Base-by-base conservation (phyloP, 2,113 vertebrate species). In the Thalassoma bifasciatum region DNA sequence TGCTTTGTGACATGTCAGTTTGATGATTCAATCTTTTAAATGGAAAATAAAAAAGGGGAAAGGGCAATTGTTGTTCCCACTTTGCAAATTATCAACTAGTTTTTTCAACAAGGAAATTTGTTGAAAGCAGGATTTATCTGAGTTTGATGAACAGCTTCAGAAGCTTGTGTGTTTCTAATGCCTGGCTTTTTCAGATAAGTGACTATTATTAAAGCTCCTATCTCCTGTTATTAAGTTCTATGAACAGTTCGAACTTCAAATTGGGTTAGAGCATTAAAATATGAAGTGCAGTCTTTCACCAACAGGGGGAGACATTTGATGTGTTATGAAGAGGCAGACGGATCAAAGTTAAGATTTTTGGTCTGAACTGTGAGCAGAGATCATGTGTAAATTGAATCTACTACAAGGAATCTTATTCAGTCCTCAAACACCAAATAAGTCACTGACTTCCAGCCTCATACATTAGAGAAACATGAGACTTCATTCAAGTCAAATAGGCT, bases 301-400 rank as follows among this genome's bases (percentile, higher is more conserved):
- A 88, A 75, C 86, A 91, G 91, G 84, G 88, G 91, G 91, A 81
- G 90, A 88, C 86, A 81, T 66, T 21, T 26, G 52, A 61, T 59
- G n/a, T 51, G 34, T 75, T 83, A 88, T 86, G 14, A 46, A 6
- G n/a, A 11, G 30, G 13, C 40, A 50, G 13, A n/a, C 10, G 8
- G 8, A 34, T 22, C n/a, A 69, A 46, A 54, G 38, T 26, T 2
- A 44, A 73, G 1, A 44, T 11, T 11, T 9, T 40, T 26, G 42
- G 10, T 46, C 38, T 34, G 19, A 11, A 44, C 52, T 10, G 10
- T 22, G 9, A 12, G 42, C 6, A 36, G 52, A 46, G 13, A 10
- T 21, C 1, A 49, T 57, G 46, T 19, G 9, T 14, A 62, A 37
- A 37, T 58, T 21, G 59, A n/a, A 17, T 38, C 19, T 30, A 0